Conservation (phyloP, 30 jellyfish, hydroid and myxozoan species). For the Aurelia aurita complex sp. Pacific region DNA sequence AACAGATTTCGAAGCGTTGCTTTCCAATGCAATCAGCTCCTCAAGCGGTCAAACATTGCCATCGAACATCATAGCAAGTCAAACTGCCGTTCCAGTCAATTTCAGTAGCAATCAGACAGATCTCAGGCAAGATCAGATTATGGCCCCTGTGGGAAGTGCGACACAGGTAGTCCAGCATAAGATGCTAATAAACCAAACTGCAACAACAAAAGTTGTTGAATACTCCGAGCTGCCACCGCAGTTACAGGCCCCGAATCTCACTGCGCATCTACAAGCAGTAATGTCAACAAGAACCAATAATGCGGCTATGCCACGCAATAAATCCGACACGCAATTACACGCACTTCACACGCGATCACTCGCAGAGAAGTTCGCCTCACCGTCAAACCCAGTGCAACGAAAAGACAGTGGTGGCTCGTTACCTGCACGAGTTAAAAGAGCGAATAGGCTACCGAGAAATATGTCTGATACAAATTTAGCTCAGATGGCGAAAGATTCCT, state of each 20-base stretch:
- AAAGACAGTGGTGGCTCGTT: constrained; percentile 14
- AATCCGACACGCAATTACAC: constrained; percentile 64
- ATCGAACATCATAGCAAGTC: not conserved
- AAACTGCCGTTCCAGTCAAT: not conserved
- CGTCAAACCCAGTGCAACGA: constrained; percentile 20
- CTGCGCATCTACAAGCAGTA: constrained; percentile 97
- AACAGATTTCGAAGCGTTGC: constrained; percentile 52
- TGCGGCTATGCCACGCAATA: constrained; percentile 71
- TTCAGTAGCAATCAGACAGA: not conserved
- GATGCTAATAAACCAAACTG: constrained; percentile 40
- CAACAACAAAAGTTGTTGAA: constrained; percentile 38
- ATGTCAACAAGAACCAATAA: constrained; percentile 59
- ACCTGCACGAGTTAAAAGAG: constrained; percentile 33
- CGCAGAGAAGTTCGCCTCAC: constrained; percentile 44
- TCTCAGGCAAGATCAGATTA: not conserved
- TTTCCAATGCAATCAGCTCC: constrained; percentile 58
- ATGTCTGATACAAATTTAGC: constrained; percentile 70
- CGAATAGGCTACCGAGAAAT: constrained; percentile 51
- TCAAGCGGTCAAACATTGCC: constrained; percentile 13
- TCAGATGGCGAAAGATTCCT: constrained; percentile 63
- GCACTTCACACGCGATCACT: constrained; percentile 5
- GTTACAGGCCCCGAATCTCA: constrained; percentile 97
- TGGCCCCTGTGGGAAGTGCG: constrained; percentile 23
- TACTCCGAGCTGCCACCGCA: constrained; percentile 95
- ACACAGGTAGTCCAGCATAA: constrained; percentile 18